Evolutionary conservation across 1,140 invertebrate species (phyloP).

Genomic region (silkworm (Bombyx mori)): DNA sequence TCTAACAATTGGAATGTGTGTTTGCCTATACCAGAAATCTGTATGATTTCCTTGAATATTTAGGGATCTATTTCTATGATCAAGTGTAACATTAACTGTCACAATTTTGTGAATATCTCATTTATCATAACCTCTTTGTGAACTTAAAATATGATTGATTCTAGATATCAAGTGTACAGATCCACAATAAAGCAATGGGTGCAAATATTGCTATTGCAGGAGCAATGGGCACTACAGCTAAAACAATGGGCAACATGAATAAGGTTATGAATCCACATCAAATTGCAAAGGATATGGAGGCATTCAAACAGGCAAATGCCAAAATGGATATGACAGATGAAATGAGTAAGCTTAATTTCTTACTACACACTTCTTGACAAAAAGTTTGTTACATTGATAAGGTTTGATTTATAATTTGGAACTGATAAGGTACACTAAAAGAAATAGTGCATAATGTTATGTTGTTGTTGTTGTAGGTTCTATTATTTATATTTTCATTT

Average conservation of each 20-base stretch:
- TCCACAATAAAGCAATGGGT: constrained; percentile 90
- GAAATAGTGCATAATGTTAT: no score
- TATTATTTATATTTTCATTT: no score
- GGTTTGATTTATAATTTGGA: not conserved
- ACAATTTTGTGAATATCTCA: no score
- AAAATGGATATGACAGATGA: constrained; percentile 97
- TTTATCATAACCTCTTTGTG: no score
- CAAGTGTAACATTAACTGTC: not conserved
- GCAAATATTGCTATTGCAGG: constrained; percentile 88
- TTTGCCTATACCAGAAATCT: not conserved
- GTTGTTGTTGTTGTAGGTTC: no score
- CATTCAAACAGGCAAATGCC: constrained; percentile 85
- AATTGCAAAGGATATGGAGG: constrained; percentile 84
- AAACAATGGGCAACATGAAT: constrained; percentile 92
- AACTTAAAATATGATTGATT: constrained; percentile 13
- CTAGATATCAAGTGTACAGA: constrained; percentile 82
- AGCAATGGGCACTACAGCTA: constrained; percentile 88
- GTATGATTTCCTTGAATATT: no score
- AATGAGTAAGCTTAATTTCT: constrained; percentile 81
- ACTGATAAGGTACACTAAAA: no score
- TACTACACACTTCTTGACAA: not conserved
- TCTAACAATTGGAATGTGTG: not conserved
- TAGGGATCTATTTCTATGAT: not conserved
- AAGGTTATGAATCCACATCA: constrained; percentile 89
- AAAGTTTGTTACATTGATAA: not conserved